Base-by-base conservation (phyloP, 2,797 vertebrate species). In the Allochrocebus solatus region DNA sequence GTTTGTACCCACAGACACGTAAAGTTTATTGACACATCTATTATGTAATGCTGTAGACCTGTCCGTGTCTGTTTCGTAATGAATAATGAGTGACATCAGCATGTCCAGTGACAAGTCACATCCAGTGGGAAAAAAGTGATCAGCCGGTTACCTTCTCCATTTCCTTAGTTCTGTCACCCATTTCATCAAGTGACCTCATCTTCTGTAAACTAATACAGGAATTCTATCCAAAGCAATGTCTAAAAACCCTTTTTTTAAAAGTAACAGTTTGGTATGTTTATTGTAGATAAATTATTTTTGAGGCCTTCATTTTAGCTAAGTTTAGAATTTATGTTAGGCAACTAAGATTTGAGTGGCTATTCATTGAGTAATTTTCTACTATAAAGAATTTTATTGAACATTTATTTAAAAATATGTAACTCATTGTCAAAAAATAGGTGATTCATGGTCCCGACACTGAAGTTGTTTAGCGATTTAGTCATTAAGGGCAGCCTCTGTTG, bases 401-500 rank as follows among this genome's bases (percentile, higher is more conserved):
- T 92, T 98, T 89, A 41, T 72, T 91, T 83, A 39, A 41, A 78
- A 91, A 96, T 59, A 48, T 74, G 10, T 97, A 90, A 57, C 96
- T 59, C 22, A 30, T 59, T 46, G 28, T 59, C 53, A 89, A 43
- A 48, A 78, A 91, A 96, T 59, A 48, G 70, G 8, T 97, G 89
- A 57, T 96, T 61, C 26, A 28, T 59, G 48, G 28, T 59, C 53
- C 39, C 95, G 87, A 95, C 64, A 93, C 19, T 41, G 10, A 93
- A 89, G 21, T 91, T 96, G 28, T 97, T 72, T 93, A 48, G 89
- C 78, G 21, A 93, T 97, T 94, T 94, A 53, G 30, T 96, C 81
- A 75, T 55, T 67, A 72, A 24, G 24, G 84, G 64, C n/a, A 96
- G 76, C 43, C 85, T 70, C 72, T 70, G 5, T 67, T 81, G 26